Evolutionary conservation across 1,140 invertebrate species (phyloP), one percentile per base, ranked within the genome.

Genomic region (Nymphalis io): DNA sequence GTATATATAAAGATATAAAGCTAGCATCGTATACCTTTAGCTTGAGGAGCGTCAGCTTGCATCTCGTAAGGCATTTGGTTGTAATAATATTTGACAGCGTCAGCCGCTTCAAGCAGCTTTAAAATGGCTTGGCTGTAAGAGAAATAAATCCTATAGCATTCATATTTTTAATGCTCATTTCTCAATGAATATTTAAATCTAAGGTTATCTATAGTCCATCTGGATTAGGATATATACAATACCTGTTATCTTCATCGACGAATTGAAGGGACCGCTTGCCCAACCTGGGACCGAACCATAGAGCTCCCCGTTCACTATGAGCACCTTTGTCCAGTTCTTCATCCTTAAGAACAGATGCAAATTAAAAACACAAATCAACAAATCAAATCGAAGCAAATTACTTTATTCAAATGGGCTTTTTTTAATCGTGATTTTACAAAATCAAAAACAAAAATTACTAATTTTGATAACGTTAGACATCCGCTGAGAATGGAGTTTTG

Each of bases 271-370:
- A 86, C 0, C 87, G 57, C 39, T 89, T 89, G 3, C 87, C 87
- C 4, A 88, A 60, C 11, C 87, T 73, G 0, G 87, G 87, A 1
- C 87, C 87, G 27, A 89, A 89, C 87, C 87, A 89, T 2, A 89
- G 68, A 2, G 78, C 82, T 10, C 76, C 80, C 6, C 81, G 71
- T 42, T 88, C 83, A 55, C 84, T 81, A 53, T 84, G 80, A 1
- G 83, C 83, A 0, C 78, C 80, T 27, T 75, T 72, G 42, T 82
- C 82, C 13, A 76, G 55, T 3, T 59, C 74, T 1, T 85, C 86
- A 42, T 84, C 84, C 84, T 86, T 38, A 3, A 77, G 64, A 53
- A 53, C n/a, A 53, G 4, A 66, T 13, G 23, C 20, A 64, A 44
- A 23, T 5, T 18, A 8, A 60, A 51, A 40, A 55, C 16, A 20